Evolutionary conservation across 2,797 vertebrate species (phyloP).

Genomic region (Nannoperca obscura): DNA sequence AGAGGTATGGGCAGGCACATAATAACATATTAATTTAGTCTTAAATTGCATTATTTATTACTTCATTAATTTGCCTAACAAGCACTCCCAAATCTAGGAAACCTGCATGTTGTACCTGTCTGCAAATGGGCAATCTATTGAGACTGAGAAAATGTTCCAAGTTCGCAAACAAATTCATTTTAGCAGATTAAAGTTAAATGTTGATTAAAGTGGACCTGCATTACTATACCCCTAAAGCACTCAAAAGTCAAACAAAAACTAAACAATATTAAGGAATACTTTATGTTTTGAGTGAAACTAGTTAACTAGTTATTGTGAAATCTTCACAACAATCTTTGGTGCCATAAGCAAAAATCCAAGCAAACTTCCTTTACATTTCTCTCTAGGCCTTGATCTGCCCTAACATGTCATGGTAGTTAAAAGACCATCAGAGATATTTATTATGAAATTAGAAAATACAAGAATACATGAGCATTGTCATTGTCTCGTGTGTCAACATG

Average conservation of each 20-base stretch:
- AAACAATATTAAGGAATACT: neutral
- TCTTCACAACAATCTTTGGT: neutral
- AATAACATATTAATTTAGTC: constrained; percentile 68
- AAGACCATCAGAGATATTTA: constrained; percentile 64
- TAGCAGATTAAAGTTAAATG: neutral
- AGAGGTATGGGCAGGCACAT: constrained; percentile 66
- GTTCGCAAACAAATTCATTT: neutral
- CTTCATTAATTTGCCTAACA: constrained; percentile 66
- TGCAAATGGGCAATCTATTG: constrained; percentile 32
- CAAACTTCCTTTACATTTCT: constrained; percentile 29
- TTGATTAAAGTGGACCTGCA: neutral
- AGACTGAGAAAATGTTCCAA: constrained; percentile 18
- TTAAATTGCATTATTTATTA: constrained; percentile 75
- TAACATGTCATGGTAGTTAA: constrained; percentile 49
- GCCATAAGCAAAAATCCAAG: constrained; percentile 25
- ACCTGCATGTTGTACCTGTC: constrained; percentile 33
- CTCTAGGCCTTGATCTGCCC: constrained; percentile 55
- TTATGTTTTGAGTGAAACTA: neutral
- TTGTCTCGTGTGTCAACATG: constrained; percentile 26
- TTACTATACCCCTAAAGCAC: neutral
- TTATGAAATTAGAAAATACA: constrained; percentile 36
- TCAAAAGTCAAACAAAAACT: neutral
- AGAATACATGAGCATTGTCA: neutral
- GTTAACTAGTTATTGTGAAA: too few species aligned
- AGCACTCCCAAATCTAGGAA: constrained; percentile 56